Base-by-base conservation (phyloP, 2,888 invertebrate genomes). In the Agrilus biguttatus region DNA sequence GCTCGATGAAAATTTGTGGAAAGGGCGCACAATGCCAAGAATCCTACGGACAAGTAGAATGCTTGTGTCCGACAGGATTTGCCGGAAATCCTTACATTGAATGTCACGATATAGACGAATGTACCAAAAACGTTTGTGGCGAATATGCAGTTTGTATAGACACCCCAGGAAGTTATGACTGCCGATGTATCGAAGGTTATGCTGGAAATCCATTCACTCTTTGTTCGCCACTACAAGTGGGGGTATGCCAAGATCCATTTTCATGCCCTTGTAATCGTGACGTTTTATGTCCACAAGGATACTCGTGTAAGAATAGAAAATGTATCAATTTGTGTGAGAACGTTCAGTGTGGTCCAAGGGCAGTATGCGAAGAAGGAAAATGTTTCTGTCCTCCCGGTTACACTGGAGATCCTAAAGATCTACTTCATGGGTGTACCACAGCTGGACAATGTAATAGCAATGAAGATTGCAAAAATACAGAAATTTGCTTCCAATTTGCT, bases 61-160 rank as follows among this genome's bases (percentile, higher is more conserved):
- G 92, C 59, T 65, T 81, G 28, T 92, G 92, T 57, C 82, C 83
- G 12, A 75, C 80, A 36, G 91, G 91, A 21, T 87, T 80, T 58
- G 72, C 79, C 45, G 92, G 92, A 50, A 91, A 92, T 68, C 86
- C 91, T 0, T 89, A 86, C 60, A 77, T 90, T 45, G 77, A 78
- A 50, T 92, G 92, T 59, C 77, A 78, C 54, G 90, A 90, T 59
- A 75, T 88, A 41, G 81, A 90, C 57, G 89, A 90, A 66, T 90
- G 89, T 58, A 72, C 70, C 46, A 72, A 70, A 48, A 80, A 80
- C 55, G 85, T 85, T 1, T 88, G 88, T 57, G 89, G 85, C 7
- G 74, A 77, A 55, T 85, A 88, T 61, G 90, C 93, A 1, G 80
- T 83, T 36, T 95, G 95, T 59, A 83, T 91, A 49, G 93, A 95